Base-by-base conservation (phyloP, 2,113 vertebrate genomes). In the Peromyscus leucopus region DNA sequence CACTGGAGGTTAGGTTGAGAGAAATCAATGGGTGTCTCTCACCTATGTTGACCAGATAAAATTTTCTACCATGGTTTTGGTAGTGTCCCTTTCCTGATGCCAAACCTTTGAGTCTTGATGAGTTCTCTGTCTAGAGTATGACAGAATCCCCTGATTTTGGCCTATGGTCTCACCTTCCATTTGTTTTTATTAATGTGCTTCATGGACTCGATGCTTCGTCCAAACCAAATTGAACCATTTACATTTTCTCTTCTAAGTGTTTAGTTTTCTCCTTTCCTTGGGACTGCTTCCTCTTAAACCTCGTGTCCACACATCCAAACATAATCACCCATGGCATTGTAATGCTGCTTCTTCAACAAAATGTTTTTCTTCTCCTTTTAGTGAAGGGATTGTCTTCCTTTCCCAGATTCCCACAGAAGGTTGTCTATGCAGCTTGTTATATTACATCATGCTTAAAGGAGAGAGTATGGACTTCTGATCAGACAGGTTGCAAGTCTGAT, bases 231-330 rank as follows among this genome's bases (percentile, higher is more conserved):
- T 31, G 76, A 87, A 65, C 33, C 51, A 31, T 31, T 61, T 78
- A 22, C 19, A 82, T 65, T 46, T 69, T 87, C 61, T 67, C 57
- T 92, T 91, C 51, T 57, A 78, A 36, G 10, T 46, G 22, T 15
- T n/a, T 71, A 78, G 82, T 39, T 42, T 82, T 84, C 65, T 16
- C 24, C 39, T 89, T 96, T 92, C 91, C 65, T 88, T 88, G 57
- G 19, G 59, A 42, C 15, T 65, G 2, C 72, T 80, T 91, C 4
- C 28, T 88, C 46, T 65, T 57, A 59, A 48, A 33, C 1, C 22
- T 31, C 57, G 5, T 82, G 75, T 61, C 39, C 22, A 65, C 8
- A 72, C n/a, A 33, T 55, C 21, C 59, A 51, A 36, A 89, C 55
- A 61, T 3, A n/a, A 39, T 75, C 28, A 12, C 17, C 24, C 21